Conservation (phyloP, 2,113 vertebrate species). For the Ameiurus melas region DNA sequence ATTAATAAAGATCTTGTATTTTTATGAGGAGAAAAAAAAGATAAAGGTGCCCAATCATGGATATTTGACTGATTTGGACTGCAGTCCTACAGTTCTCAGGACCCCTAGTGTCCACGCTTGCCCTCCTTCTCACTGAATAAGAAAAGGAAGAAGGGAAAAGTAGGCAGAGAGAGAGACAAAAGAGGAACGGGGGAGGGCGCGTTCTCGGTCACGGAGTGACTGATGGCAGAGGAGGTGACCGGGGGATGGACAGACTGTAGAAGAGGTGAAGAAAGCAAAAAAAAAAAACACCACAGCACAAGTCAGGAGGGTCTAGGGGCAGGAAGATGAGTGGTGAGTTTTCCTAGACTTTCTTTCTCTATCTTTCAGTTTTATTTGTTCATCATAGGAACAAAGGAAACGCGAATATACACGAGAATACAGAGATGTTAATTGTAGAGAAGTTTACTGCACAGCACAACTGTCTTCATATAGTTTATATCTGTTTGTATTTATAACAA, state of each 20-base stretch:
- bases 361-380: background rate
- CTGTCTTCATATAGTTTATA: background rate
- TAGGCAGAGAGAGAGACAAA: conserved; percentile 5
- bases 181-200: conserved; percentile 32
- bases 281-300: background rate
- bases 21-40: background rate
- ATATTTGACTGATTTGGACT: background rate
- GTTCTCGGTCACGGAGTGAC: conserved; percentile 38
- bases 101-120: conserved; percentile 5
- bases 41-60: background rate
- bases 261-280: background rate
- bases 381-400: background rate
- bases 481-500: background rate
- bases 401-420: background rate
- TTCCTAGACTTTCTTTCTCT: background rate
- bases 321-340: conserved; percentile 15
- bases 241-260: conserved; percentile 32
- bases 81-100: background rate
- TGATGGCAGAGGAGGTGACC: conserved; percentile 44
- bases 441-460: background rate
- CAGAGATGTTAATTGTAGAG: background rate
- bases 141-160: conserved; percentile 38
- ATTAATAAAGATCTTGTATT: background rate
- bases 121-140: conserved; percentile 44
- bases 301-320: background rate